Evolutionary conservation across 2,113 vertebrate species (phyloP).

Genomic region (Cebus imitator): DNA sequence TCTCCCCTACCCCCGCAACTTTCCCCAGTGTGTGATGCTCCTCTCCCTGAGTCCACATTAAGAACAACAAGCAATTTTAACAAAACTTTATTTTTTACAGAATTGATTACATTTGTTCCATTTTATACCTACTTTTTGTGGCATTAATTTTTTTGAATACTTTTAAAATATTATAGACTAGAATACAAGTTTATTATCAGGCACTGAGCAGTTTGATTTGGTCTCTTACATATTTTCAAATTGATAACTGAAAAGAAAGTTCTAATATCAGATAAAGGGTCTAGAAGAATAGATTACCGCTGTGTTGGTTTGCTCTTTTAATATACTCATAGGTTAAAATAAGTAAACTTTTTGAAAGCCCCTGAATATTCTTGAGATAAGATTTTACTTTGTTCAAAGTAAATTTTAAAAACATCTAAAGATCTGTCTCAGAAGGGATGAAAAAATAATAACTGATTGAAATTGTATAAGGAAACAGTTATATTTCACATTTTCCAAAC

Average conservation of each 20-base stretch:
- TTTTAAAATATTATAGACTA: slow-evolving; percentile 19
- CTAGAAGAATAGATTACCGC: background rate
- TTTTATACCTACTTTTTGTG: slow-evolving; percentile 2
- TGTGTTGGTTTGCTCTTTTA: background rate
- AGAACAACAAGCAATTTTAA: background rate
- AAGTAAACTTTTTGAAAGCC: slow-evolving; percentile 27
- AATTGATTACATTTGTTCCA: slow-evolving; percentile 6
- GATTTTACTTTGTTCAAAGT: slow-evolving; percentile 28
- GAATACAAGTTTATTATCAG: background rate
- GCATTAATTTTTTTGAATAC: background rate
- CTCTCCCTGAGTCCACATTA: background rate
- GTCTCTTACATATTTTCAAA: background rate
- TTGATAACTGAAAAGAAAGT: slow-evolving; percentile 17
- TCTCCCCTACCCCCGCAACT: too few species aligned
- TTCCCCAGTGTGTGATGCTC: too few species aligned
- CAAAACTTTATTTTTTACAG: background rate
- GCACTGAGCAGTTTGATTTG: background rate
- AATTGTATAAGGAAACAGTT: background rate
- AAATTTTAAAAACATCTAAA: background rate
- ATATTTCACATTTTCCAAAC: background rate
- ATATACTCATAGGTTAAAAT: background rate
- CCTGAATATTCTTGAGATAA: background rate
- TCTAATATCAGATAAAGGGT: background rate
- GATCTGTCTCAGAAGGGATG: background rate
- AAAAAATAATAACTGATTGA: background rate